Base-by-base conservation (phyloP, 2,888 invertebrate genomes). In the Sycophila texana region DNA sequence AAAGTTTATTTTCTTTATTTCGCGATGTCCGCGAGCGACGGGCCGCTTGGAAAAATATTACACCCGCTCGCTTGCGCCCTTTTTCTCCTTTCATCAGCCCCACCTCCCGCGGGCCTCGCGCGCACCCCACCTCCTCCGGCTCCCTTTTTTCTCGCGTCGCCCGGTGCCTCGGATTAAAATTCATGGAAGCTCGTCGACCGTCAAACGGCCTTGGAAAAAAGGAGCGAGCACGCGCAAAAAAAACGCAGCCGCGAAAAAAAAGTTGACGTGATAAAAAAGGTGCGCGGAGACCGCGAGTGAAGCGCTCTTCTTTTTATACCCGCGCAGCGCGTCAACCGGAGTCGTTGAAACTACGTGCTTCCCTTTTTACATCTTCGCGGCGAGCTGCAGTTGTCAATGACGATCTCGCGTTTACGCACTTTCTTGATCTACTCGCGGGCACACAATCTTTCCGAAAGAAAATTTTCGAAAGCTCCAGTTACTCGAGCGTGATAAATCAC, bases 1-100 rank as follows among this genome's bases (percentile, higher is more conserved):
- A 82, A 84, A 84, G 83, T 86, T 86, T 86, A 82, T 86, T 86
- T 85, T 85, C 85, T 84, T 84, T 84, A 84, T 85, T 85, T 83
- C 83, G 76, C 70, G 55, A 70, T 77, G 83, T 77, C 63, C 74
- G 71, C 68, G 73, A 49, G 73, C 77, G 63, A 81, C 68, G 55
- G 78, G 71, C 55, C 58, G 83, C 78, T 84, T 81, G 82, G 81
- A 83, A 84, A 84, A 84, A 86, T 84, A 85, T 85, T 81, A 81
- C 80, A 80, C 72, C 75, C 70, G 30, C 60, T 39, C 39, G 39
- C 39, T 39, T 10, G 55, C 47, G 47, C 30, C 58, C 70, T 60
- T 78, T 22, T 68, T 53, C 63, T 55, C 20, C 58, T 81, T 77
- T 70, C 55, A 51, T 47, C 67, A n/a, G 12, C 39, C 67, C 51